Evolutionary conservation across 2,797 vertebrate species (phyloP), one percentile per base, ranked within the genome.

Genomic region (Zalophus californianus): DNA sequence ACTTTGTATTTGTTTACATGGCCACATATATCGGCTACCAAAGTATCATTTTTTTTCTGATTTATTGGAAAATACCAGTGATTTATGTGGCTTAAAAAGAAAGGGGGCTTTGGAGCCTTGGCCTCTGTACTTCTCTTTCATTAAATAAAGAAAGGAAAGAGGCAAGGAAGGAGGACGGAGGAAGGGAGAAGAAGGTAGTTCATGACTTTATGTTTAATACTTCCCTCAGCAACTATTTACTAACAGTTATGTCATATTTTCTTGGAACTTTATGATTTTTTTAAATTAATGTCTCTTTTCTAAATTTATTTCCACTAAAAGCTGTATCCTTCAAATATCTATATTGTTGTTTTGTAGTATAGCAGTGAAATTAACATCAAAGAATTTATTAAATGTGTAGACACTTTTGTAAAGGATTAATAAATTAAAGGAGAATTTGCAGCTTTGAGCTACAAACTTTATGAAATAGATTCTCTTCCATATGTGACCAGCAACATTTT

Each of bases 231-330:
- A 48, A 60, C 20, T 38, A 32, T 86, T 92, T 94, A 54, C 44
- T 91, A 38, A 94, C 10, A 75, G 11, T 84, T 86, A 41, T 4
- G 60, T 85, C 35, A 96, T 35, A 56, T 60, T 83, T 93, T 86
- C 52, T 56, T 48, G 70, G 15, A 50, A 91, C 68, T 73, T 93
- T 44, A 64, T 64, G 29, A 70, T 12, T 48, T 90, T 96, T 92
- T 91, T 48, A 60, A 90, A 87, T 94, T 91, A 92, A 54, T 79
- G 4, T 83, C 10, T 93, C 29, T 94, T 89, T 97, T 44, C 27
- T 90, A 83, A 80, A 35, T 95, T 9, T 21, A 60, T 96, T 95
- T 94, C 14, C 44, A 90, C 79, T 86, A 60, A 90, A 91, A 94
- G 35, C 52, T 77, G 2, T 86, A 21, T 60, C 5, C 38, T 86